phyloP scores from a whole-genome alignment of 2,888 invertebrate genomes.

The Hanleya hanleyi region DNA sequence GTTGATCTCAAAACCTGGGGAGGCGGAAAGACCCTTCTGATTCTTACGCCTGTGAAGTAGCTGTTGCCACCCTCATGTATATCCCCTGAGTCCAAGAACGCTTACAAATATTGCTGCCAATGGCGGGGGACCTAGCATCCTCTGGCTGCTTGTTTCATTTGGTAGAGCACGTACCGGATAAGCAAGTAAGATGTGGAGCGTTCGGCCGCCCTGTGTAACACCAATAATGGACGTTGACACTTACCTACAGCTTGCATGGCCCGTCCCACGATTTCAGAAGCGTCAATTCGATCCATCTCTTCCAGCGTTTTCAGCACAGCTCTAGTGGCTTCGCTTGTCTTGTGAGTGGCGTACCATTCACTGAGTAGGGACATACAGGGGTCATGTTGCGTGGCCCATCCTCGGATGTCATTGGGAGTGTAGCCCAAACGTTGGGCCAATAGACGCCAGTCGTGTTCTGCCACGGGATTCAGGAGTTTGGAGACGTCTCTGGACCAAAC shows the following conservation, averaged over 20 bases:
- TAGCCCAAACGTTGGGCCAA: constrained; percentile 67
- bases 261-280: constrained; percentile 63
- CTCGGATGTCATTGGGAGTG: constrained; percentile 65
- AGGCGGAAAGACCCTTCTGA: too few relatives aligned
- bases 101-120: too few relatives aligned
- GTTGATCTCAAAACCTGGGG: too few relatives aligned
- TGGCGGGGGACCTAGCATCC: too few relatives aligned
- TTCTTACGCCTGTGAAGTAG: too few relatives aligned
- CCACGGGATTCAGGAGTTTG: constrained; percentile 59
- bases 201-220: too few relatives aligned
- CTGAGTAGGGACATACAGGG: constrained; percentile 69
- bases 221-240: too few relatives aligned
- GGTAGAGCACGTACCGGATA: too few relatives aligned
- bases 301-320: constrained; percentile 63
- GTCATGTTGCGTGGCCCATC: constrained; percentile 67
- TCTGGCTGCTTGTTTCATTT: too few relatives aligned
- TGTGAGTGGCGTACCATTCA: constrained; percentile 70
- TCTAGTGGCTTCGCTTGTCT: constrained; percentile 61
- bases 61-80: too few relatives aligned
- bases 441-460: constrained; percentile 68
- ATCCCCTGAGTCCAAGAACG: too few relatives aligned
- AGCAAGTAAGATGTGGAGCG: too few relatives aligned
- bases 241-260: constrained; percentile 63
- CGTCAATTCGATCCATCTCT: constrained; percentile 67
- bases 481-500: constrained; percentile 68